Percentiles rank a stretch among this genome's conserved stretches.
These are phyloP conservation scores for Acholoe squamosa DNA, from an alignment of 2,888 invertebrate species.

Conservation along the genomic window DNA sequence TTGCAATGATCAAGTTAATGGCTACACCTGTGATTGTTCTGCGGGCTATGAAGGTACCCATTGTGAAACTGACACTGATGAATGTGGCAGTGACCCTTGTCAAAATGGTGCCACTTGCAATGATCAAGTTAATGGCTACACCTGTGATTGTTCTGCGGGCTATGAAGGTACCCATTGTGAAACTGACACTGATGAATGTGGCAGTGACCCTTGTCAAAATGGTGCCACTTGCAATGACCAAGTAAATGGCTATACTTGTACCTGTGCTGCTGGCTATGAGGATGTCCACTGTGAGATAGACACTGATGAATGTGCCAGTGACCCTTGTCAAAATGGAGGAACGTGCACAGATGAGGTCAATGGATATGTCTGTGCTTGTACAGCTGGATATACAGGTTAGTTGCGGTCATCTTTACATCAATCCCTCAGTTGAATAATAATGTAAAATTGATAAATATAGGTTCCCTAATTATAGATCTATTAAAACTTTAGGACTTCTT, in stretches of 20 bases:
- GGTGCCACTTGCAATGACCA: slow-evolving; percentile 25
- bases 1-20: slow-evolving; percentile 8
- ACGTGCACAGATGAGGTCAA: slow-evolving; percentile 86
- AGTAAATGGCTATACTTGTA: slow-evolving; percentile 38
- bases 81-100: slow-evolving; percentile 93
- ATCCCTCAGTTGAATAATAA: neutral
- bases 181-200: slow-evolving; percentile 71
- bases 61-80: slow-evolving; percentile 45
- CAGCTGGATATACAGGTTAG: slow-evolving; percentile 18
- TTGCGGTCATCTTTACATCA: neutral
- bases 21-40: slow-evolving; percentile 25
- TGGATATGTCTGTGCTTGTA: slow-evolving; percentile 33
- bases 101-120: slow-evolving; percentile 93
- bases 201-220: slow-evolving; percentile 47
- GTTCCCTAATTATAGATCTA: no score
- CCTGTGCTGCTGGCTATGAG: slow-evolving; percentile 42
- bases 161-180: slow-evolving; percentile 69
- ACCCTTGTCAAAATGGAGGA: slow-evolving; percentile 89
- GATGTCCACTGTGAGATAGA: slow-evolving; percentile 48
- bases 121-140: slow-evolving; percentile 80
- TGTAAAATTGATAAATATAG: no score
- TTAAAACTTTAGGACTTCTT: no score
- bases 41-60: slow-evolving; percentile 34
- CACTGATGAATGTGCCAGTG: slow-evolving; percentile 47
- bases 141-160: slow-evolving; percentile 65